phyloP scores from a whole-genome alignment of 2,113 vertebrate species.

The Macrotus californicus region DNA sequence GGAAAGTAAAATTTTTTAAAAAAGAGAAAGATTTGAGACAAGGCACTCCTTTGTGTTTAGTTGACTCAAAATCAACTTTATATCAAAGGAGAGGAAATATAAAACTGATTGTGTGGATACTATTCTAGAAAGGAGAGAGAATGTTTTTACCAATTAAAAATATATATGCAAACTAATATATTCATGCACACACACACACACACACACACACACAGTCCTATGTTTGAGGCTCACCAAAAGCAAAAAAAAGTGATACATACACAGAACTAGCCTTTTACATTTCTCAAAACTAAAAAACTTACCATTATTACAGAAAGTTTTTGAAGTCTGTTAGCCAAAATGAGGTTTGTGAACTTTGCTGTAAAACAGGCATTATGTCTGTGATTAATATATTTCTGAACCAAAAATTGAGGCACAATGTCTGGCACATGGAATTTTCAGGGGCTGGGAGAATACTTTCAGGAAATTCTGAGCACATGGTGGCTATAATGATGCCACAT shows the following conservation, averaged over 20 bases:
- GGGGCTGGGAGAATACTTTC: background rate
- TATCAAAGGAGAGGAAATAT: background rate
- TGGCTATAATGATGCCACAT: background rate
- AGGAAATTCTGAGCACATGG: background rate
- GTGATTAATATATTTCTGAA: constrained; percentile 1
- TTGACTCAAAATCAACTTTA: constrained; percentile 26
- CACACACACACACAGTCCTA: background rate
- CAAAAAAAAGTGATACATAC: background rate
- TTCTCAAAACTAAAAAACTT: background rate
- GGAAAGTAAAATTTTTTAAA: background rate
- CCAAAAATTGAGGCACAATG: background rate
- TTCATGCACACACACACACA: background rate
- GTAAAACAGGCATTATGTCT: background rate
- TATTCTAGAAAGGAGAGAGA: background rate
- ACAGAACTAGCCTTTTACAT: background rate
- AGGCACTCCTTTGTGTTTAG: background rate
- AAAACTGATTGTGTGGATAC: background rate
- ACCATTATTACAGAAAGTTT: background rate
- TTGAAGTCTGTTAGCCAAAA: background rate
- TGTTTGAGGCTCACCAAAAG: background rate
- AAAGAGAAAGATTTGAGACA: background rate
- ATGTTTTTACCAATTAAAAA: background rate
- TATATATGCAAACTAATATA: background rate
- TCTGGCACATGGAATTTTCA: background rate
- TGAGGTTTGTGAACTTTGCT: background rate